Conservation (phyloP, 2,113 vertebrate genomes). For the Tetrao urogallus region DNA sequence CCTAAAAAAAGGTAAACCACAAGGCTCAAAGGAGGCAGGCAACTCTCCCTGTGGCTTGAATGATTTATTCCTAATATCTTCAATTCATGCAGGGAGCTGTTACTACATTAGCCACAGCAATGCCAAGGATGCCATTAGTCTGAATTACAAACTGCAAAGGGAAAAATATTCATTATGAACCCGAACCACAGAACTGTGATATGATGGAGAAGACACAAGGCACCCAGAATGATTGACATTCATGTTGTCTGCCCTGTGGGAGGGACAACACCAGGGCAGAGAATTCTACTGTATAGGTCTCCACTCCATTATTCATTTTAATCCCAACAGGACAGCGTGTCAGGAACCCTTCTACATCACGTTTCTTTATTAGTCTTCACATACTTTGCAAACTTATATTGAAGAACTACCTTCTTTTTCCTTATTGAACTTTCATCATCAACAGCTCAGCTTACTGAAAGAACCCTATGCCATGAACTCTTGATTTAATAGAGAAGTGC, state of each 20-base stretch:
- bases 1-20: background rate
- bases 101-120: background rate
- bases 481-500: background rate
- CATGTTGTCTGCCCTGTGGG: rapidly evolving
- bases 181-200: background rate
- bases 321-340: background rate
- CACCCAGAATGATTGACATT: background rate
- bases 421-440: background rate
- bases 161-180: background rate
- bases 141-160: background rate
- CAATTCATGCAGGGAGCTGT: background rate
- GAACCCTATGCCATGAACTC: background rate
- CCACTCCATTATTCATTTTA: background rate
- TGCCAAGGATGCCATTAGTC: background rate
- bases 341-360: background rate
- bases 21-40: background rate
- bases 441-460: background rate
- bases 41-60: background rate
- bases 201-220: background rate
- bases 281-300: background rate
- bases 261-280: background rate
- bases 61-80: background rate
- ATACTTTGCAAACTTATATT: background rate
- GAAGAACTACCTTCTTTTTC: background rate
- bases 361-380: background rate